Evolutionary conservation across 2,113 vertebrate genomes (phyloP).

Genomic region (Narcine bancroftii): DNA sequence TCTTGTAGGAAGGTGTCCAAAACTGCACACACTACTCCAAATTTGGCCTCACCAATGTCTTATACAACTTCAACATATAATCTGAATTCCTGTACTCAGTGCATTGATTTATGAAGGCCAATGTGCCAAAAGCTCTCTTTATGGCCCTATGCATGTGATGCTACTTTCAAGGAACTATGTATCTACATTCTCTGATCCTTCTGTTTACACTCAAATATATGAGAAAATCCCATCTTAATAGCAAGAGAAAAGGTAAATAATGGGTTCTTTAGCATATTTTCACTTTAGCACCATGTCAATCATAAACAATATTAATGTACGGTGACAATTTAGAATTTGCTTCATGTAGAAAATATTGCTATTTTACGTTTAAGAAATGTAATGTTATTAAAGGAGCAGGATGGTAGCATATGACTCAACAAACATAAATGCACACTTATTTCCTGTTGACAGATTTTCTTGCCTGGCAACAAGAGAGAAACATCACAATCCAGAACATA

Average conservation of each 20-base stretch:
- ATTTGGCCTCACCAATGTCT: too few relatives aligned
- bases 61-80: too few relatives aligned
- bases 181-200: too few relatives aligned
- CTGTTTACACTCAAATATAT: not conserved
- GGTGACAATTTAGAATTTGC: not conserved
- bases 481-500: not conserved
- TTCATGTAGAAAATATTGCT: not conserved
- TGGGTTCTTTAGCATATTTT: not conserved
- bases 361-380: not conserved
- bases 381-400: not conserved
- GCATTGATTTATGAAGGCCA: too few relatives aligned
- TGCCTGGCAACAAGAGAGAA: constrained; percentile 12
- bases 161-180: too few relatives aligned
- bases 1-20: too few relatives aligned
- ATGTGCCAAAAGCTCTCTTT: too few relatives aligned
- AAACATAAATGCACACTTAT: not conserved
- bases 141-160: too few relatives aligned
- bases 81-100: too few relatives aligned
- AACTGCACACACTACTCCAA: too few relatives aligned
- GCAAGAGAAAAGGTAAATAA: not conserved
- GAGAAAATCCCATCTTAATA: not conserved
- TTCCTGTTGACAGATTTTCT: not conserved
- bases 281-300: not conserved
- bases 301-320: not conserved
- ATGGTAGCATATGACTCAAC: not conserved